Evolutionary conservation across 2,797 vertebrate species (phyloP).

Genomic region (Poecilia velifera): DNA sequence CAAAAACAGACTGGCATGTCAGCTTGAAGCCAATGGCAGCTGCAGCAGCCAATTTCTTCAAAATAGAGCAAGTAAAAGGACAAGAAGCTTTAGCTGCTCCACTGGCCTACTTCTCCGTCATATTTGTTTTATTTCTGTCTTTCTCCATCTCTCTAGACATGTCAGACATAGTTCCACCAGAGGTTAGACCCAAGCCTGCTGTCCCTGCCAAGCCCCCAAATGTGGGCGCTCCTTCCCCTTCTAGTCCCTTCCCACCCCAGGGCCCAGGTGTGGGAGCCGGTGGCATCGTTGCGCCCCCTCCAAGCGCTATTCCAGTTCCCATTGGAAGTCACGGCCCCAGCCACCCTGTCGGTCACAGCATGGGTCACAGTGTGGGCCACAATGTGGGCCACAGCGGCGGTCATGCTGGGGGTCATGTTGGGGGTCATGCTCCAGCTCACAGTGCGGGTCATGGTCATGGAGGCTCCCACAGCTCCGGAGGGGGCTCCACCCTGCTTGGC

Average conservation of each 20-base stretch:
- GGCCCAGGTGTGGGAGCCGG: conserved; percentile 57
- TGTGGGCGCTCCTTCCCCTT: conserved; percentile 74
- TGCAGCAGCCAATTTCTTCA: conserved; percentile 16
- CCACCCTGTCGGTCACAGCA: conserved; percentile 26
- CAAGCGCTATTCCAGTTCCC: conserved; percentile 69
- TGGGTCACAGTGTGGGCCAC: conserved; percentile 29
- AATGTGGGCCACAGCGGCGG: conserved; percentile 27
- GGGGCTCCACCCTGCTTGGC: conserved; percentile 87
- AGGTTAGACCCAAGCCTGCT: conserved; percentile 90
- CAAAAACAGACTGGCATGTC: neutral
- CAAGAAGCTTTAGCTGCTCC: conserved; percentile 20
- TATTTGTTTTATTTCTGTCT: conserved; percentile 19
- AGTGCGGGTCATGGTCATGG: conserved; percentile 49
- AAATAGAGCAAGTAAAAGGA: conserved; percentile 16
- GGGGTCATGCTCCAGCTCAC: conserved; percentile 45
- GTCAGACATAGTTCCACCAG: conserved; percentile 93
- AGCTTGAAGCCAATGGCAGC: neutral
- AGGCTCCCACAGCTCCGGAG: conserved; percentile 52
- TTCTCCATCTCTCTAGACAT: conserved; percentile 80
- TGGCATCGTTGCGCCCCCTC: conserved; percentile 42
- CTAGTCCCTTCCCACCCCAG: conserved; percentile 75
- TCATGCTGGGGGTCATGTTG: conserved; percentile 29
- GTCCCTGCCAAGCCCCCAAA: conserved; percentile 93
- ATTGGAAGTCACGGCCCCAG: conserved; percentile 58
- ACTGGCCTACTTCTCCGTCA: conserved; percentile 47